These are phyloP conservation scores for Chaenodraco wilsoni DNA, from an alignment of 2,797 vertebrate species.

Conservation along the genomic window DNA sequence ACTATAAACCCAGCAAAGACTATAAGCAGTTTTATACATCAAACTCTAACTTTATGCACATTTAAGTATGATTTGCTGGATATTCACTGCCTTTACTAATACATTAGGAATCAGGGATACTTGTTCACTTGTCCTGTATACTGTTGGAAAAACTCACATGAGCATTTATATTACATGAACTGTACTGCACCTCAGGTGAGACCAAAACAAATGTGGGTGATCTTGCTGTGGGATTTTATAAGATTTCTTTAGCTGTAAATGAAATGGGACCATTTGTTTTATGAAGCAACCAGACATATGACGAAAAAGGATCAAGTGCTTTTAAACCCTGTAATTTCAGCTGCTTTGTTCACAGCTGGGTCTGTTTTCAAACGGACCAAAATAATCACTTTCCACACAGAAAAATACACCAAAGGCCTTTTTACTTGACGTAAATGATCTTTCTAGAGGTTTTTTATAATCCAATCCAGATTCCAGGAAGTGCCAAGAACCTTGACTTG, in stretches of 20 bases:
- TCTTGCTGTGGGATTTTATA: background rate
- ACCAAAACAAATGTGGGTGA: constrained; percentile 8
- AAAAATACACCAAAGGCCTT: constrained; percentile 32
- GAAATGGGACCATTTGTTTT: background rate
- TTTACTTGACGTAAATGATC: constrained; percentile 2
- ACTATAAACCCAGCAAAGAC: background rate
- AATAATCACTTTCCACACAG: constrained; percentile 33
- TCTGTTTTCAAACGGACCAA: constrained; percentile 21
- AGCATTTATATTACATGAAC: background rate
- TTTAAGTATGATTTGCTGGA: constrained; percentile 14
- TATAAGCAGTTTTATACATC: background rate
- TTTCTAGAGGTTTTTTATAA: background rate
- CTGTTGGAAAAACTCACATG: background rate
- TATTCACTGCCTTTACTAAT: background rate
- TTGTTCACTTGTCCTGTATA: background rate
- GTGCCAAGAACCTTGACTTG: background rate
- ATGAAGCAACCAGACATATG: background rate
- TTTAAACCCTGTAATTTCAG: background rate
- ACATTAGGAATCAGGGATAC: background rate
- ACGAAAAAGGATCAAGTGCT: background rate
- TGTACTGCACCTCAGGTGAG: constrained; percentile 4
- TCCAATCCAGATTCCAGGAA: background rate
- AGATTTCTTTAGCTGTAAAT: background rate
- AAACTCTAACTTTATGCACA: background rate
- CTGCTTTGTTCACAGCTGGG: constrained; percentile 8